Evolutionary conservation across 2,113 vertebrate species (phyloP).

Genomic region (Chrysemys picta): DNA sequence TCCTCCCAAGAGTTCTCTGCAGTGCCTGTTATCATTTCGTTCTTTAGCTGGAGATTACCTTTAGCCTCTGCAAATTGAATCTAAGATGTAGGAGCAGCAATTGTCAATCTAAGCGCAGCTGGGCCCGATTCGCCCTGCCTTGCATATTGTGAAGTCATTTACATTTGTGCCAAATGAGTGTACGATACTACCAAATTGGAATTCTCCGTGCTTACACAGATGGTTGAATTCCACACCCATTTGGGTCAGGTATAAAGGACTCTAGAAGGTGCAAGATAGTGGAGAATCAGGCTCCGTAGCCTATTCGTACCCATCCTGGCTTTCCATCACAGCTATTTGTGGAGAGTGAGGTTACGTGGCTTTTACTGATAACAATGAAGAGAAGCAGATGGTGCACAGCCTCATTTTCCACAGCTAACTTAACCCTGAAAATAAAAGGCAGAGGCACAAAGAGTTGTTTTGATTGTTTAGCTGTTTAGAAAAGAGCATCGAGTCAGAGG

Average conservation of each 20-base stretch:
- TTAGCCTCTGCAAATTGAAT: not conserved
- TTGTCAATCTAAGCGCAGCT: not conserved
- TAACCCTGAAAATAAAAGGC: fast-evolving
- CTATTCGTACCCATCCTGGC: not conserved
- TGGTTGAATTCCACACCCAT: not conserved
- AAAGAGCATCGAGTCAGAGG: fast-evolving
- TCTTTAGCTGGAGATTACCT: not conserved
- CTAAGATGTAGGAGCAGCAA: not conserved
- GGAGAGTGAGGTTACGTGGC: not conserved
- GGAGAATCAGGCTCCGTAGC: not conserved
- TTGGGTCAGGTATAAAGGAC: not conserved
- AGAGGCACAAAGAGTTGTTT: not conserved
- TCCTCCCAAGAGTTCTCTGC: not conserved
- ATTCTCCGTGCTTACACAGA: not conserved
- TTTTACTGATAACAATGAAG: fast-evolving
- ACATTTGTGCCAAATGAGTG: not conserved
- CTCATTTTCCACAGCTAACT: not conserved
- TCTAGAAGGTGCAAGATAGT: not conserved
- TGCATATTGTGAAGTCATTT: not conserved
- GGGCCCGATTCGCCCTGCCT: not conserved
- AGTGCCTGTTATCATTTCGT: not conserved
- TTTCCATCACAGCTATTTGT: not conserved
- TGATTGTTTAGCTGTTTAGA: not conserved
- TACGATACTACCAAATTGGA: not conserved
- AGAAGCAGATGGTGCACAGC: not conserved